Evolutionary conservation across 2,888 invertebrate species (phyloP), one percentile per base, ranked within the genome.

Genomic region (Omphaloscelis lunosa): DNA sequence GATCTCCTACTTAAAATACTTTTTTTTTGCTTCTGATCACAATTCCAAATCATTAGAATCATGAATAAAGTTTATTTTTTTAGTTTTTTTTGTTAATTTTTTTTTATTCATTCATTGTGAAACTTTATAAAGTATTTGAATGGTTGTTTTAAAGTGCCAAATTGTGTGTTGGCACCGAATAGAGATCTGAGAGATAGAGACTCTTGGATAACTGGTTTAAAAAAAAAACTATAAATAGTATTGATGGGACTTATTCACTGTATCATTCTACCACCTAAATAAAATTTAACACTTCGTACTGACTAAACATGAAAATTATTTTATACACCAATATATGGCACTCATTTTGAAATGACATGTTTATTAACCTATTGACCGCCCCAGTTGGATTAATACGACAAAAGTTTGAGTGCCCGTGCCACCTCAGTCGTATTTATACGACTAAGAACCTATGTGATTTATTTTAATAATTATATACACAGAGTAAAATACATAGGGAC

Each of bases 301-400:
- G 84, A 87, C 85, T 84, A 84, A 86, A 82, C 66, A 78, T 77
- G 80, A 83, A 87, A 86, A 74, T 70, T 80, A 79, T 80, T 79
- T 77, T 81, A 82, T 77, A 84, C 78, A 88, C 87, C 87, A 89
- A 86, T 86, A 70, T 88, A 88, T 88, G 88, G 88, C 88, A 88
- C 88, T 75, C 63, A 71, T 75, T 76, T 71, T 83, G 76, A 86
- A 85, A 77, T 79, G 63, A 86, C 77, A 67, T 78, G 62, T 78
- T 77, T 66, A 61, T 75, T 72, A 72, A 69, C 69, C 53, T 53
- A 53, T 53, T 53, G 53, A 53, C 53, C 23, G 11, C 53, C 23
- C 23, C 23, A 53, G 23, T 23, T 23, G 11, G 53, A 23, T 53
- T 11, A 53, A 53, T 23, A 53, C 9, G 23, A 53, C 3, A 53